Evolutionary conservation across 2,797 vertebrate species (phyloP).

Genomic region (Clarias platycephalus): DNA sequence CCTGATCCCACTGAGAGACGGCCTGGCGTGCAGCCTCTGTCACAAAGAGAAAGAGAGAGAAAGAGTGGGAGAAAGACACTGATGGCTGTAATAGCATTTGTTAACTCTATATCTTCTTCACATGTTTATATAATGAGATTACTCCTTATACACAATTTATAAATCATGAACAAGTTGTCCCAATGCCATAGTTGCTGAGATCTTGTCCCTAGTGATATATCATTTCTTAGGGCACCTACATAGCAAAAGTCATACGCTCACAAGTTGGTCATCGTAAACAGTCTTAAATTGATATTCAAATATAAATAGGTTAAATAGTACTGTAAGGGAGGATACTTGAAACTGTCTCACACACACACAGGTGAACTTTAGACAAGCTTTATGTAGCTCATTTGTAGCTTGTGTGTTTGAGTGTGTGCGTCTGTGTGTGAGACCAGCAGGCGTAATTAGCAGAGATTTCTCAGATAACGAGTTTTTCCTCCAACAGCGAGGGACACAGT

Average conservation of each 20-base stretch:
- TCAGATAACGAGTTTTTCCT: slow-evolving; percentile 63
- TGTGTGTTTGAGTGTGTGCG: slow-evolving; percentile 31
- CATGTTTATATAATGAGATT: slow-evolving; percentile 5
- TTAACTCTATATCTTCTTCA: slow-evolving; percentile 31
- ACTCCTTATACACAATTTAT: not conserved
- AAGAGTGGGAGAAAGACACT: slow-evolving; percentile 28
- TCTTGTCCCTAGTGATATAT: not conserved
- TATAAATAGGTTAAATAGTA: not conserved
- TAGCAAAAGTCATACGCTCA: not conserved
- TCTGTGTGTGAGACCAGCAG: slow-evolving; percentile 54
- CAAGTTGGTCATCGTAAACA: not conserved
- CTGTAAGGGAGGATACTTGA: not conserved
- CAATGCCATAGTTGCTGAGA: not conserved
- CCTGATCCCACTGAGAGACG: slow-evolving; percentile 63
- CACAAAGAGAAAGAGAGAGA: slow-evolving; percentile 54
- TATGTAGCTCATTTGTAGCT: slow-evolving; percentile 19
- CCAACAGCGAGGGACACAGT: slow-evolving; percentile 54
- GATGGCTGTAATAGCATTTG: slow-evolving; percentile 37
- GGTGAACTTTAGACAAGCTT: slow-evolving; percentile 1
- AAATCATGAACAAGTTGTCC: not conserved
- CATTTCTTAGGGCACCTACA: not conserved
- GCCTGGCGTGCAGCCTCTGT: slow-evolving; percentile 63
- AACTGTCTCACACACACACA: not conserved
- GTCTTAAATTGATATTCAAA: not conserved
- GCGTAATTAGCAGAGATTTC: slow-evolving; percentile 63